These are phyloP conservation scores for Nomada goodeniana DNA, from an alignment of 2,888 invertebrate genomes.

Conservation along the genomic window DNA sequence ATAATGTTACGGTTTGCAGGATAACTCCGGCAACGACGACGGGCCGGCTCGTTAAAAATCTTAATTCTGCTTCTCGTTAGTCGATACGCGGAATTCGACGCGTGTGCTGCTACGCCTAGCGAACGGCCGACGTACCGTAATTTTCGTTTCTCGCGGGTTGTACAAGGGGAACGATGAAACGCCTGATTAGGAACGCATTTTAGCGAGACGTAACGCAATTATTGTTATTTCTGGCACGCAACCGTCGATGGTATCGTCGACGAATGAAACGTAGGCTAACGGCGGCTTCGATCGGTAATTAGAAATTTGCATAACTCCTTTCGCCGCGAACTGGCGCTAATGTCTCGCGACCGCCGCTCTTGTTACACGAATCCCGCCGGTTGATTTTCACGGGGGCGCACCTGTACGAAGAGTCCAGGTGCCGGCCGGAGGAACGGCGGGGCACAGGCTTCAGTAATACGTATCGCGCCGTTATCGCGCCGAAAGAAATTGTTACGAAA, in stretches of 20 bases:
- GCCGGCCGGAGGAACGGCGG: no score
- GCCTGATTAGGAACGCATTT: constrained; percentile 55
- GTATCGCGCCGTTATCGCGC: constrained; percentile 9
- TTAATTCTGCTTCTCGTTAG: constrained; percentile 8
- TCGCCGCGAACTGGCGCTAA: not conserved
- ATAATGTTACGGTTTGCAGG: constrained; percentile 22
- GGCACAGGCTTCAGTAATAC: not conserved
- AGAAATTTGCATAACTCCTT: constrained; percentile 45
- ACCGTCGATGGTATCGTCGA: constrained; percentile 27
- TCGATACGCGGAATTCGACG: constrained; percentile 11
- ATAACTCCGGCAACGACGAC: not conserved
- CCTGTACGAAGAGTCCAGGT: not conserved
- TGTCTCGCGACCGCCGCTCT: not conserved
- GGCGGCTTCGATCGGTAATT: constrained; percentile 41
- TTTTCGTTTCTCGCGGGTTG: constrained; percentile 26
- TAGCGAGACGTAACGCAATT: constrained; percentile 55
- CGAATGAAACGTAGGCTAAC: constrained; percentile 20
- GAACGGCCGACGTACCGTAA: not conserved
- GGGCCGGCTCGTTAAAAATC: constrained; percentile 18
- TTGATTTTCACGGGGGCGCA: no score
- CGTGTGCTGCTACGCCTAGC: constrained; percentile 23
- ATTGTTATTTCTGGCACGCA: constrained; percentile 53
- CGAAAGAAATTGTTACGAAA: constrained; percentile 19
- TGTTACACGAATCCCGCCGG: not conserved
- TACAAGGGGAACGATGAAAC: constrained; percentile 43